phyloP scores from a whole-genome alignment of 2,888 invertebrate species.

The Ernsta delagoae region DNA sequence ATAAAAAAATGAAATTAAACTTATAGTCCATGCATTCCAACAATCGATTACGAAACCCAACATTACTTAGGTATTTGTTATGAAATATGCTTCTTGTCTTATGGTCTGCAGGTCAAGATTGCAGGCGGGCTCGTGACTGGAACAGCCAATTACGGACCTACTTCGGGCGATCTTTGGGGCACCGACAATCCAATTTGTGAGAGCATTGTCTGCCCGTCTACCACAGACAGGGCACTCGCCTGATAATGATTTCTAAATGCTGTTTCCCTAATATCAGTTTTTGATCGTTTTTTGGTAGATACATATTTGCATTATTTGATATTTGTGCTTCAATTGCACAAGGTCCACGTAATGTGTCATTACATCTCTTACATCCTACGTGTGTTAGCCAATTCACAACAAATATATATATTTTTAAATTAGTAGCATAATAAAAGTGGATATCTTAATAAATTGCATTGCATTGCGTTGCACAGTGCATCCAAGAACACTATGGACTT shows the following conservation, averaged over 20 bases:
- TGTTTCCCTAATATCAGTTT: conserved; percentile 14
- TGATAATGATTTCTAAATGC: conserved; percentile 32
- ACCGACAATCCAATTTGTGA: conserved; percentile 76
- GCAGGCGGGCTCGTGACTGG: conserved; percentile 54
- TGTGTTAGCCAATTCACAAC: no score
- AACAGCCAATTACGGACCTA: conserved; percentile 68
- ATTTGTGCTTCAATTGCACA: no score
- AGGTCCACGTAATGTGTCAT: no score
- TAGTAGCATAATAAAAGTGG: no score
- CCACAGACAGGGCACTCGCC: conserved; percentile 13
- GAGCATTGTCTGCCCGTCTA: conserved; percentile 69
- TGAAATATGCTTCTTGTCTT: conserved; percentile 34
- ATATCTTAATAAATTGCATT: no score
- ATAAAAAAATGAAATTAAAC: conserved; percentile 23
- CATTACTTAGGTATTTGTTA: conserved; percentile 24
- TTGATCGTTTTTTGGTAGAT: conserved; percentile 20
- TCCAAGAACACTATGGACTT: conserved; percentile 15
- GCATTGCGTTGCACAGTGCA: background rate
- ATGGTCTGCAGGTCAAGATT: conserved; percentile 42
- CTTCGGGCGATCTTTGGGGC: conserved; percentile 60
- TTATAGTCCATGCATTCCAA: conserved; percentile 11
- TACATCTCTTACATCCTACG: no score
- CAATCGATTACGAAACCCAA: conserved; percentile 10
- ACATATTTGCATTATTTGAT: background rate
- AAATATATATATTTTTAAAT: no score